Conservation (phyloP, 2,888 invertebrate genomes). For the Synergus umbraculus region DNA sequence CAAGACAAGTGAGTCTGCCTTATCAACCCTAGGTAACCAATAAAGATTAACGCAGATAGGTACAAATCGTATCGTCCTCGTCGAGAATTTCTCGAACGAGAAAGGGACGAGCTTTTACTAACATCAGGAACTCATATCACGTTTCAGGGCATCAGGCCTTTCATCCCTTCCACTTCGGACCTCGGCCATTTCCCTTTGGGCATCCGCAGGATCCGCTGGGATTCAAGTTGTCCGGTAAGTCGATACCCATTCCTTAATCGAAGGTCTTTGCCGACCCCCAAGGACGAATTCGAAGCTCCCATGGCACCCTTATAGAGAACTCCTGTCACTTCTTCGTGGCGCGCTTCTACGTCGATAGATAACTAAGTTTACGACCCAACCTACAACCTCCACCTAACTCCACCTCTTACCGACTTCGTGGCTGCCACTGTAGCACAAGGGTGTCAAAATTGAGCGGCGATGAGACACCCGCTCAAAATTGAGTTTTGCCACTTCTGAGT, state of each 20-base stretch:
- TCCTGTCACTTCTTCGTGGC: constrained; percentile 49
- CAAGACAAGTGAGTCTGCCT: constrained; percentile 71
- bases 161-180: constrained; percentile 93
- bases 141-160: constrained; percentile 87
- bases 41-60: neutral
- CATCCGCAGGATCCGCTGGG: constrained; percentile 89
- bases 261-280: constrained; percentile 22
- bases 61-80: neutral
- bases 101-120: neutral
- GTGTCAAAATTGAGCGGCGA: constrained; percentile 75
- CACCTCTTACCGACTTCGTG: constrained; percentile 58
- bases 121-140: constrained; percentile 45
- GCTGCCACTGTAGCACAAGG: constrained; percentile 64
- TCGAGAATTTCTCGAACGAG: constrained; percentile 5
- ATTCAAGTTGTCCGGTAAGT: constrained; percentile 91
- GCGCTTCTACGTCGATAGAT: constrained; percentile 65
- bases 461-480: constrained; percentile 72
- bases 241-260: constrained; percentile 28
- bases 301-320: neutral
- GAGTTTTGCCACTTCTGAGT: constrained; percentile 75
- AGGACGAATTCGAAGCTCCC: constrained; percentile 25
- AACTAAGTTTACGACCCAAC: constrained; percentile 69
- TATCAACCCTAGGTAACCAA: constrained; percentile 5
- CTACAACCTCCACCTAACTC: constrained; percentile 48
- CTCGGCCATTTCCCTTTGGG: constrained; percentile 83